These are phyloP conservation scores for Rhynchopsitta pachyrhyncha DNA, from an alignment of 2,113 vertebrate species.

Conservation along the genomic window DNA sequence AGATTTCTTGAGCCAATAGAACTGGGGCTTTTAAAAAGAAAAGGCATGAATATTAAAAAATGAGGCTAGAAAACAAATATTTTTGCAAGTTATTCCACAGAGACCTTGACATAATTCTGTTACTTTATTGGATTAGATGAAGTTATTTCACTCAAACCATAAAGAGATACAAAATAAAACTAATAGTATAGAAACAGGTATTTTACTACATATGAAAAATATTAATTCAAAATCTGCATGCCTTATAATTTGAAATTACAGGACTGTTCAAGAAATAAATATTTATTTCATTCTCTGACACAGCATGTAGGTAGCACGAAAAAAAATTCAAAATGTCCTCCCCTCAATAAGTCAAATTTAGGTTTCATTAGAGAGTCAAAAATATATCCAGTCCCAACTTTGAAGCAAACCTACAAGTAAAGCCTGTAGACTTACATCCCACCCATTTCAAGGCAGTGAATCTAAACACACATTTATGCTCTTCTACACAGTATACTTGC, in stretches of 20 bases:
- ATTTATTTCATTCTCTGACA: not conserved
- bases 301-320: not conserved
- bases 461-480: not conserved
- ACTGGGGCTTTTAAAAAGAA: not conserved
- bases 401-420: not conserved
- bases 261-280: not conserved
- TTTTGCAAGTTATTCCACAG: not conserved
- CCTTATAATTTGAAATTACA: not conserved
- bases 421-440: not conserved
- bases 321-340: not conserved
- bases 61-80: not conserved
- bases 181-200: not conserved
- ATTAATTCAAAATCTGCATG: not conserved
- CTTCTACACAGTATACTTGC: not conserved
- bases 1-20: not conserved
- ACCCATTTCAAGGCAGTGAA: not conserved
- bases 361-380: not conserved
- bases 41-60: not conserved
- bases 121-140: not conserved
- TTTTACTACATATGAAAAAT: not conserved
- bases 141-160: not conserved
- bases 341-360: not conserved
- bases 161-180: not conserved
- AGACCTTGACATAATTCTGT: not conserved
- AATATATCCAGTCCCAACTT: accelerated